A percentile compares a stretch with the other conserved stretches of the same genome.
phyloP scores from a whole-genome alignment of 2,888 invertebrate genomes.

The Pollenia griseotomentosa region DNA sequence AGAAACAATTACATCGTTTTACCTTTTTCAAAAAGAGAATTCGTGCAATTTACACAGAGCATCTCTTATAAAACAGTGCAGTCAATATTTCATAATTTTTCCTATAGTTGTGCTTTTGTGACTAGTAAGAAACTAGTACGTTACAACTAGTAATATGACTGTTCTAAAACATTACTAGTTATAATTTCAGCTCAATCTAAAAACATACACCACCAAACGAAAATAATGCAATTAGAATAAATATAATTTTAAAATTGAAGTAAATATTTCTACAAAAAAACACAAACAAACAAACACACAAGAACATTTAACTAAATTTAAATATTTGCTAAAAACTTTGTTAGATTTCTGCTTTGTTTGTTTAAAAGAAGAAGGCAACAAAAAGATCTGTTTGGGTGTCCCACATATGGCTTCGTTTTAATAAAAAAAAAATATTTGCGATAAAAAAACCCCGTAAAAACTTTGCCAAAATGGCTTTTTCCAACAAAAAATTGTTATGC shows the following conservation, averaged over 20 bases:
- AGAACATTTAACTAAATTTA: not conserved
- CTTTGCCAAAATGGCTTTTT: constrained; percentile 44
- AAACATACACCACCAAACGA: not conserved
- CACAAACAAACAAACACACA: not conserved
- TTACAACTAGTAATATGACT: too few relatives aligned
- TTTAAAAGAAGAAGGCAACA: not conserved
- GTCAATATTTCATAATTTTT: too few relatives aligned
- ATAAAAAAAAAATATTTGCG: constrained; percentile 2
- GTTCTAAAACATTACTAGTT: too few relatives aligned
- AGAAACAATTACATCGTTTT: too few relatives aligned
- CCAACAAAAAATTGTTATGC: constrained; percentile 10
- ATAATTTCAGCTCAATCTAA: not conserved
- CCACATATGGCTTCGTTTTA: constrained; percentile 2
- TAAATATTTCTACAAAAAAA: constrained; percentile 4
- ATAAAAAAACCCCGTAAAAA: constrained; percentile 5
- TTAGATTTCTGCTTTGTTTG: not conserved
- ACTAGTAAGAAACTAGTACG: too few relatives aligned
- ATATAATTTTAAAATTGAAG: not conserved
- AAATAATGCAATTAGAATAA: not conserved
- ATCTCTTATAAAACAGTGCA: too few relatives aligned
- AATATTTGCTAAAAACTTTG: not conserved
- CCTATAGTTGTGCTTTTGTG: too few relatives aligned
- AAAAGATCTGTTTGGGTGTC: not conserved
- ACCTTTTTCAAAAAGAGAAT: too few relatives aligned
- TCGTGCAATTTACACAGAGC: too few relatives aligned